Conservation (phyloP, 1,140 invertebrate species). For the Plodia interpunctella region DNA sequence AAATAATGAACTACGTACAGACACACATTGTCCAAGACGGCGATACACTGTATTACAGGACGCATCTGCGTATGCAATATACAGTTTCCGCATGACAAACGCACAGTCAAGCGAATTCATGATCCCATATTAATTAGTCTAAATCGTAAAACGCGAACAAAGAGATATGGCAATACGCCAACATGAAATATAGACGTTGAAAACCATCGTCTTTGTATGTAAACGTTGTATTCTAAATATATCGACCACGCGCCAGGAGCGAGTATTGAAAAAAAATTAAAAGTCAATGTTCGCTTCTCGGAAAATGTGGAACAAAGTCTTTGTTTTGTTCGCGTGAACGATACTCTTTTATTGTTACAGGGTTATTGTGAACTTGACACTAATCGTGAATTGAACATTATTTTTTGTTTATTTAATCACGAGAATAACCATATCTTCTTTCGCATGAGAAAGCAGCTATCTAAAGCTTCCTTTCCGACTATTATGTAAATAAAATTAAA, state of each 20-base stretch:
- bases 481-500: too few species aligned
- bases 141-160: conserved; percentile 54
- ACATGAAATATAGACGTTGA: conserved; percentile 27
- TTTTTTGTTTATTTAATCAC: too few species aligned
- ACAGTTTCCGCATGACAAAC: not conserved
- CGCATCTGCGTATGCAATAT: conserved; percentile 10
- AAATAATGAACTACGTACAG: too few species aligned
- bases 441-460: too few species aligned
- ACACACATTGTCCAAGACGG: too few species aligned
- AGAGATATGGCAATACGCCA: conserved; percentile 54
- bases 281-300: conserved; percentile 41
- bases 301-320: conserved; percentile 13
- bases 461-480: too few species aligned
- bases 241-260: conserved; percentile 15
- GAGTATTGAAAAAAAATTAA: conserved; percentile 18
- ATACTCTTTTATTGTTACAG: not conserved
- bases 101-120: conserved; percentile 31
- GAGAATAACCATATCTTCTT: too few species aligned
- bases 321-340: conserved; percentile 3
- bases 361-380: not conserved
- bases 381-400: not conserved
- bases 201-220: conserved; percentile 51
- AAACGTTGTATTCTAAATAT: conserved; percentile 40
- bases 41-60: conserved; percentile 2
- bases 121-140: conserved; percentile 38